Evolutionary conservation across 1,140 invertebrate species (phyloP).

Genomic region (Mylabris phalerata): DNA sequence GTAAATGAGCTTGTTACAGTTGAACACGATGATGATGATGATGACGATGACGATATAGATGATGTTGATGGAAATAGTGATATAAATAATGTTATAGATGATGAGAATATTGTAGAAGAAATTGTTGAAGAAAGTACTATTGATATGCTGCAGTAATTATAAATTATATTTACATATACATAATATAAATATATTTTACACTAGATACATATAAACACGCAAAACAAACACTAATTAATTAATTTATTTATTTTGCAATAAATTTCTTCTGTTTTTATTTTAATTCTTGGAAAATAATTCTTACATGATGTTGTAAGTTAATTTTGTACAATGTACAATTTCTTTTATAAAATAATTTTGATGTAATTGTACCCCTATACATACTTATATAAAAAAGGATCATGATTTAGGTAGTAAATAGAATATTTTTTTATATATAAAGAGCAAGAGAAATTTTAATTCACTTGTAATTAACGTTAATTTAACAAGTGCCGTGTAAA

Average conservation of each 20-base stretch:
- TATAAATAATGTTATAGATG: too few species aligned
- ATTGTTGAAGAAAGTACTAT: neutral
- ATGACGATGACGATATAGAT: slow-evolving; percentile 5
- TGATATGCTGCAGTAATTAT: slow-evolving; percentile 10
- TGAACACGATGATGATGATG: neutral
- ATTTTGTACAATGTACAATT: slow-evolving; percentile 19
- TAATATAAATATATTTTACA: too few species aligned
- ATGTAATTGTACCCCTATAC: slow-evolving; percentile 11
- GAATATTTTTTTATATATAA: too few species aligned
- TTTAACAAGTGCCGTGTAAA: too few species aligned
- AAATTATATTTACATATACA: neutral
- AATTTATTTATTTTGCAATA: slow-evolving; percentile 15
- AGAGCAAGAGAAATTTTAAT: too few species aligned
- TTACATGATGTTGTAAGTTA: slow-evolving; percentile 12
- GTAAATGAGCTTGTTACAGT: slow-evolving; percentile 21
- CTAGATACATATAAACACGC: too few species aligned
- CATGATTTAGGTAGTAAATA: too few species aligned
- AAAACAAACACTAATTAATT: neutral
- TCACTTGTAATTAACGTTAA: too few species aligned
- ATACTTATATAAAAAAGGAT: neutral
- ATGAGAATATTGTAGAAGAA: too few species aligned
- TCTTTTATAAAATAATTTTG: slow-evolving; percentile 12
- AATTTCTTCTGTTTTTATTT: neutral
- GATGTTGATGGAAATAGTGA: neutral
- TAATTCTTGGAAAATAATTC: neutral